Percentiles rank a stretch among this genome's conserved stretches.
phyloP scores from a whole-genome alignment of 2,888 invertebrate genomes.

The Lapara coniferarum region DNA sequence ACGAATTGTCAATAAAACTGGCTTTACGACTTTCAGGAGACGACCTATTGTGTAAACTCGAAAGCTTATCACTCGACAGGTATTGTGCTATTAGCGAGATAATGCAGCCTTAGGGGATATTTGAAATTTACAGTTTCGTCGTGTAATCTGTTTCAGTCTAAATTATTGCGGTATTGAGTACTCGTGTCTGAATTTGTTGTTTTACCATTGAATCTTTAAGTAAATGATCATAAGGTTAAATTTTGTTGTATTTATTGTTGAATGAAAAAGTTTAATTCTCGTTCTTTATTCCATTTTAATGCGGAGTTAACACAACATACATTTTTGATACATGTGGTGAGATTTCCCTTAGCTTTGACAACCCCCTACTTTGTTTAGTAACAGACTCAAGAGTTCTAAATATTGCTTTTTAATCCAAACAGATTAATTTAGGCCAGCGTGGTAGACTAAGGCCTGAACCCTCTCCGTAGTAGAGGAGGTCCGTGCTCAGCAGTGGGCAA shows the following conservation, averaged over 20 bases:
- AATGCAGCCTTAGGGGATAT: slow-evolving; percentile 17
- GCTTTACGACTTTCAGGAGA: slow-evolving; percentile 41
- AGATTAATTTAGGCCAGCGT: no score
- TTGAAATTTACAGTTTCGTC: slow-evolving; percentile 18
- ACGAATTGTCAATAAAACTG: slow-evolving; percentile 54
- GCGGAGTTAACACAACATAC: no score
- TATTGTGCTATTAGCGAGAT: slow-evolving; percentile 3
- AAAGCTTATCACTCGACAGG: neutral
- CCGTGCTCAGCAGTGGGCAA: no score
- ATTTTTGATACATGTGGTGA: no score
- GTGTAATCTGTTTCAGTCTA: neutral
- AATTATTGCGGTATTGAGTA: neutral
- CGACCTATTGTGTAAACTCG: slow-evolving; percentile 24
- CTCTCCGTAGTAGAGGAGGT: no score
- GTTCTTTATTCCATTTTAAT: neutral
- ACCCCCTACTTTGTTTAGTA: no score
- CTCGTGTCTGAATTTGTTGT: no score
- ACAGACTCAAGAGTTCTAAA: no score
- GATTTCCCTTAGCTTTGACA: no score
- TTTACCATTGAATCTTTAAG: no score
- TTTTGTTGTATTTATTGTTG: neutral
- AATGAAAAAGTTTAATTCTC: neutral
- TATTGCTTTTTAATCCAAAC: no score
- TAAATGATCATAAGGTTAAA: neutral
- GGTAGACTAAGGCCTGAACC: no score